phyloP scores from a whole-genome alignment of 2,888 invertebrate species.

The Mantis religiosa region DNA sequence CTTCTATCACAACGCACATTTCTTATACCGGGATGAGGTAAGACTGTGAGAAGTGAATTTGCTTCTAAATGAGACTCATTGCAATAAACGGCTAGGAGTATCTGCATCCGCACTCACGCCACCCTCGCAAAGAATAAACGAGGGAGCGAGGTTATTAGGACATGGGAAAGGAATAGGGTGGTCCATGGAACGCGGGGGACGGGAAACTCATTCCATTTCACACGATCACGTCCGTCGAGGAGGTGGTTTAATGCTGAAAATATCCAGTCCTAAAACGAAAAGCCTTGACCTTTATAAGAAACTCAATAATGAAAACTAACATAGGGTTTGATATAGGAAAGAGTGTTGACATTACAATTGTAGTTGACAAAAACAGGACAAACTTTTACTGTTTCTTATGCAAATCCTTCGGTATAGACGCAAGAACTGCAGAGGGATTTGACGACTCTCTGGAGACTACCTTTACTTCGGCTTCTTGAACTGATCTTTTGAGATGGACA shows the following conservation, averaged over 20 bases:
- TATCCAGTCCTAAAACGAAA: not conserved
- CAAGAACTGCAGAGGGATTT: too few relatives aligned
- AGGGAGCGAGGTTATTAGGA: conserved; percentile 7
- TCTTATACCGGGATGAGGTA: not conserved
- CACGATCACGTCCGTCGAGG: not conserved
- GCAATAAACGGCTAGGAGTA: conserved; percentile 17
- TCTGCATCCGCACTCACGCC: not conserved
- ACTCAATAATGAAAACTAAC: not conserved
- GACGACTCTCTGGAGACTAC: too few relatives aligned
- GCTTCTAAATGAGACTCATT: conserved; percentile 22
- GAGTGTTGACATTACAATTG: too few relatives aligned
- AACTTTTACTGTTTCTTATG: too few relatives aligned
- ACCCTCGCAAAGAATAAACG: conserved; percentile 13
- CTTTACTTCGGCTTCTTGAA: too few relatives aligned
- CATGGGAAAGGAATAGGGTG: not conserved
- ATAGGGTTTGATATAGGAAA: too few relatives aligned
- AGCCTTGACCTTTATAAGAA: not conserved
- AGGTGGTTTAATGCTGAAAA: not conserved
- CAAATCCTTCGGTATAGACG: too few relatives aligned
- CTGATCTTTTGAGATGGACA: too few relatives aligned
- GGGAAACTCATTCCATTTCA: conserved; percentile 16
- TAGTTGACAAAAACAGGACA: too few relatives aligned
- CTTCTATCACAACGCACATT: not conserved
- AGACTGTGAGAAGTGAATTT: conserved; percentile 15
- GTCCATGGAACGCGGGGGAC: not conserved